These are phyloP conservation scores for Callimorpha dominula DNA, from an alignment of 2,888 invertebrate species.

Conservation along the genomic window DNA sequence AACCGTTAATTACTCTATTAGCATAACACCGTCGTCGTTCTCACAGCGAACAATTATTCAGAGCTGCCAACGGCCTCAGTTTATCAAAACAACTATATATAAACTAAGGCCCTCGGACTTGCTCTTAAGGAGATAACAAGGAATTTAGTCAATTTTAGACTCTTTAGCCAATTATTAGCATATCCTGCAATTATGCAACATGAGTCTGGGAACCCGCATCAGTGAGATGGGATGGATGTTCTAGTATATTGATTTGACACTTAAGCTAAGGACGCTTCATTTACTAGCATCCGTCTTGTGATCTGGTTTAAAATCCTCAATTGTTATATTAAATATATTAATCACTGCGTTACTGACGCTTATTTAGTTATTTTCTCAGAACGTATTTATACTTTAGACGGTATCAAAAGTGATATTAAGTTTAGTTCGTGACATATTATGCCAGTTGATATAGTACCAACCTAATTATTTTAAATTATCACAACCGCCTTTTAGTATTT, in stretches of 20 bases:
- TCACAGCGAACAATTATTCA: slow-evolving; percentile 17
- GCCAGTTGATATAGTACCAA: too few species aligned
- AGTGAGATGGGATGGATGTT: slow-evolving; percentile 20
- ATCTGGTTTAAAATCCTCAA: neutral
- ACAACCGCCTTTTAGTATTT: too few species aligned
- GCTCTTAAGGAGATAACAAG: slow-evolving; percentile 41
- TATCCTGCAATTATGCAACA: slow-evolving; percentile 75
- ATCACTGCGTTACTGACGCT: too few species aligned
- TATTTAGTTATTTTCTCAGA: neutral
- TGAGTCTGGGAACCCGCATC: slow-evolving; percentile 60
- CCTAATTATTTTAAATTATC: too few species aligned
- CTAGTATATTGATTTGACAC: slow-evolving; percentile 30
- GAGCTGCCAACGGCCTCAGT: slow-evolving; percentile 23
- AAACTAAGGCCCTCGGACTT: slow-evolving; percentile 34
- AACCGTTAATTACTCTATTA: slow-evolving; percentile 23
- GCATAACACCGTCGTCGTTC: slow-evolving; percentile 15
- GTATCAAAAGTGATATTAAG: too few species aligned
- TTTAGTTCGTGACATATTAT: too few species aligned
- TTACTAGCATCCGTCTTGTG: neutral
- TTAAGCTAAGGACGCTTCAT: slow-evolving; percentile 14
- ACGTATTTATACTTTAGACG: neutral
- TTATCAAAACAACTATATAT: slow-evolving; percentile 42
- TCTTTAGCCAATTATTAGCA: slow-evolving; percentile 82
- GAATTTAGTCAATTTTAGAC: slow-evolving; percentile 68
- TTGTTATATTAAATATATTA: too few species aligned